These are phyloP conservation scores for Sminthurides bifidus DNA, from an alignment of 1,140 invertebrate species.

Conservation along the genomic window DNA sequence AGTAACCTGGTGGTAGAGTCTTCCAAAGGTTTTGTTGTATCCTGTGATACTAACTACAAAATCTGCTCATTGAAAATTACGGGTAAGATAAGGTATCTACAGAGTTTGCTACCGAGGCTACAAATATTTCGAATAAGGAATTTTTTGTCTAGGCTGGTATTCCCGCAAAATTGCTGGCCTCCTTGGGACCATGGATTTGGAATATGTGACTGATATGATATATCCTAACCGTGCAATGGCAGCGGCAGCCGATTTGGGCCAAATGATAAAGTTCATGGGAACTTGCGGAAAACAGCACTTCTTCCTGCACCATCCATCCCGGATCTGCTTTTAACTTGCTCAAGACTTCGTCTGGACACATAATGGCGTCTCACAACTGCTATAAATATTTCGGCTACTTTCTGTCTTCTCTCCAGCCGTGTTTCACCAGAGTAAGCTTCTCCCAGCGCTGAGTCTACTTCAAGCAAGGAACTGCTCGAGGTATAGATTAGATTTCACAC, in stretches of 20 bases:
- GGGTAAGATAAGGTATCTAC: conserved; percentile 9
- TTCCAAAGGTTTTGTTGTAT: conserved; percentile 13
- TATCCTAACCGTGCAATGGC: too few species aligned
- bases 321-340: too few species aligned
- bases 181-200: conserved; percentile 78
- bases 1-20: conserved; percentile 12
- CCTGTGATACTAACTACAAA: conserved; percentile 18
- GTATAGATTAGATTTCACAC: too few species aligned
- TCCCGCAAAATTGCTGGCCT: conserved; percentile 75
- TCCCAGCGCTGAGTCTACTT: too few species aligned
- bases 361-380: too few species aligned
- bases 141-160: conserved; percentile 53
- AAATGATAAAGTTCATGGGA: too few species aligned
- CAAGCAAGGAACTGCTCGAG: too few species aligned
- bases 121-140: conserved; percentile 32
- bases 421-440: conserved; percentile 47
- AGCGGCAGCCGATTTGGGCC: too few species aligned
- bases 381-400: not conserved
- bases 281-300: too few species aligned
- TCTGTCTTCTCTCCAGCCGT: conserved; percentile 43
- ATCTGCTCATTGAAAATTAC: conserved; percentile 21
- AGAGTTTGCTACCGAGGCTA: not conserved
- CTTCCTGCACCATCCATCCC: too few species aligned
- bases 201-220: conserved; percentile 65
- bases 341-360: too few species aligned